Percentiles rank a stretch among this genome's conserved stretches.
Evolutionary conservation across 2,797 vertebrate genomes (phyloP).

Genomic region (Danio albolineatus): DNA sequence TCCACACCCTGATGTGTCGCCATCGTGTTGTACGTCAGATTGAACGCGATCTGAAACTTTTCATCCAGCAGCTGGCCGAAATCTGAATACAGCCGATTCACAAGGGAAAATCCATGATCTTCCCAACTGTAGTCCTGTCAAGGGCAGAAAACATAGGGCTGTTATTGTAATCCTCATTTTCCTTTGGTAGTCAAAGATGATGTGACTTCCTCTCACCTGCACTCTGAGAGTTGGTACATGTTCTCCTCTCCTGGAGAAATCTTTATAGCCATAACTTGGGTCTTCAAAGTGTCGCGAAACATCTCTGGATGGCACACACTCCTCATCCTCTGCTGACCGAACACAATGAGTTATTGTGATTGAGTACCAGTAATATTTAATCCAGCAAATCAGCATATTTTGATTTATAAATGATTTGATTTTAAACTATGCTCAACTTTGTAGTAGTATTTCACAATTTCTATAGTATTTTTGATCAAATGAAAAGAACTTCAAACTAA

Average conservation of each 20-base stretch:
- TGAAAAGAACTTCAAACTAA: too few species aligned
- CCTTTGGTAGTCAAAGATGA: not conserved
- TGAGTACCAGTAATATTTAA: too few species aligned
- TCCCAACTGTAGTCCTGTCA: constrained; percentile 98
- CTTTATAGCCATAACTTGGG: constrained; percentile 97
- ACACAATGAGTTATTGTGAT: not conserved
- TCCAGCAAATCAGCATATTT: too few species aligned
- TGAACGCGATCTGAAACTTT: constrained; percentile 98
- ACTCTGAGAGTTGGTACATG: constrained; percentile 95
- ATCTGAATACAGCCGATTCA: constrained; percentile 97
- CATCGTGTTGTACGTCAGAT: constrained; percentile 99
- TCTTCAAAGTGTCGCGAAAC: constrained; percentile 97
- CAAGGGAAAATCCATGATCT: constrained; percentile 97
- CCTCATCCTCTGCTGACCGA: constrained; percentile 85
- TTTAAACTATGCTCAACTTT: too few species aligned
- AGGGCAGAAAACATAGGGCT: not conserved
- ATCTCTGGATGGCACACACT: constrained; percentile 86
- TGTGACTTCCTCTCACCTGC: constrained; percentile 80
- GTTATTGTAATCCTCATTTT: not conserved
- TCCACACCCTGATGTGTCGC: constrained; percentile 97
- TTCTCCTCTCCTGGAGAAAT: constrained; percentile 95
- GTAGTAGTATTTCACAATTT: too few species aligned
- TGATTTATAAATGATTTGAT: too few species aligned
- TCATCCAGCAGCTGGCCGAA: constrained; percentile 97
- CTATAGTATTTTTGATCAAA: too few species aligned